Evolutionary conservation across 1,140 invertebrate genomes (phyloP).

Genomic region (Drosophila bocqueti): DNA sequence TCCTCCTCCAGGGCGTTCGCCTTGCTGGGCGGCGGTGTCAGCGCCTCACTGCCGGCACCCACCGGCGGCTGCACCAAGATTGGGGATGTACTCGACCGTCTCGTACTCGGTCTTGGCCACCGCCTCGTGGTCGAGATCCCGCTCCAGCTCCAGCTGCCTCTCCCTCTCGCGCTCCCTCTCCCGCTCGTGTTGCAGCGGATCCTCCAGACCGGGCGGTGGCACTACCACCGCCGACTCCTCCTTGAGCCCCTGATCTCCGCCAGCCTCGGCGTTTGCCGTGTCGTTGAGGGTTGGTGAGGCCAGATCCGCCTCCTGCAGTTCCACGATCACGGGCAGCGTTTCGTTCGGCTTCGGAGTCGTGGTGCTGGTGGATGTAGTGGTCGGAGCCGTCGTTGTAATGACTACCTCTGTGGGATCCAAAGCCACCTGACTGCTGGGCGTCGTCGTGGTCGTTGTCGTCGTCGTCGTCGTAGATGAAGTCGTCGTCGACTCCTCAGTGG

Average conservation of each 20-base stretch:
- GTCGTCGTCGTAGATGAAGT: constrained; percentile 1
- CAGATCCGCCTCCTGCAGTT: constrained; percentile 64
- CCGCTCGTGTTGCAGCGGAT: constrained; percentile 17
- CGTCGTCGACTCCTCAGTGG: constrained; percentile 25
- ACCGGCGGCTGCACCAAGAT: constrained; percentile 57
- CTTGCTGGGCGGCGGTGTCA: constrained; percentile 57
- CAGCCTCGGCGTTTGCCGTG: constrained; percentile 28
- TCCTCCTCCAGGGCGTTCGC: constrained; percentile 75
- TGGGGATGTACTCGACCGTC: constrained; percentile 79
- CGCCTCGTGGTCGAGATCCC: constrained; percentile 59
- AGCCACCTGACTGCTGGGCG: constrained; percentile 31
- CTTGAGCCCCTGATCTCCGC: background rate
- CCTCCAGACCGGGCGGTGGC: constrained; percentile 2
- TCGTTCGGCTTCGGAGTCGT: constrained; percentile 67
- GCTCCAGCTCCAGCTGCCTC: constrained; percentile 14
- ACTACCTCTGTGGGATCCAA: constrained; percentile 45
- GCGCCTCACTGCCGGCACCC: constrained; percentile 19
- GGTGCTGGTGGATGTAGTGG: constrained; percentile 64
- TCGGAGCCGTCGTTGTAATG: constrained; percentile 64
- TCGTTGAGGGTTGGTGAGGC: constrained; percentile 9
- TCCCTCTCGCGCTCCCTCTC: constrained; percentile 45
- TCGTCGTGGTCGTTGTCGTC: constrained; percentile 11
- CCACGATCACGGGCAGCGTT: constrained; percentile 66
- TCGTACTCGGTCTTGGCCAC: constrained; percentile 79
- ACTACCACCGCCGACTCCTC: constrained; percentile 7